Percentiles rank a stretch among this genome's conserved stretches.
These are phyloP conservation scores for Lucilia cuprina DNA, from an alignment of 1,140 invertebrate genomes.

Conservation along the genomic window DNA sequence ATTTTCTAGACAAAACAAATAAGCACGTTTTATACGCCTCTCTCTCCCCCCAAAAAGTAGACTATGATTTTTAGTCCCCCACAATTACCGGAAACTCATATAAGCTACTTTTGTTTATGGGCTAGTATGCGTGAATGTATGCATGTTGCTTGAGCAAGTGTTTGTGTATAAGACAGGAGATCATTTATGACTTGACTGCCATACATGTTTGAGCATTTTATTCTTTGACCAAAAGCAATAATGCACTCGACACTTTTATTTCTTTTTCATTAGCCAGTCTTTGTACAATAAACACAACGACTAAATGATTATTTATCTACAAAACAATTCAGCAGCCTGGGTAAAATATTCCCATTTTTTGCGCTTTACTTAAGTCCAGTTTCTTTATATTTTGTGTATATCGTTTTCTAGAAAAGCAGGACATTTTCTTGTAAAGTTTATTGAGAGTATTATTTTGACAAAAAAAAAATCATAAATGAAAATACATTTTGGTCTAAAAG, in stretches of 20 bases:
- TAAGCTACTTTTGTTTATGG: background rate
- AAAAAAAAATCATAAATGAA: no score
- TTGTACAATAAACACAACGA: background rate
- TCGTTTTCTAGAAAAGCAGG: no score
- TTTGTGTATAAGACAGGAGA: background rate
- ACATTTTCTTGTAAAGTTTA: no score
- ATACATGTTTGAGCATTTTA: background rate
- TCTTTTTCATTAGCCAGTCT: conserved; percentile 60
- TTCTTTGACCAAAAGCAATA: conserved; percentile 46
- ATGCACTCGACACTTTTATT: conserved; percentile 63
- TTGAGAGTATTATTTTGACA: no score
- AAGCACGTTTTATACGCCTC: conserved; percentile 18
- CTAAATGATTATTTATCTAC: conserved; percentile 26
- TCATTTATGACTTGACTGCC: background rate
- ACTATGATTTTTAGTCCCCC: conserved; percentile 35
- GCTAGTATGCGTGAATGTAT: background rate
- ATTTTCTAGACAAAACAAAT: background rate
- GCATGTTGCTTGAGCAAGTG: background rate
- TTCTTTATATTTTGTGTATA: no score
- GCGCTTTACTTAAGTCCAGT: no score
- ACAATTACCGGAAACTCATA: conserved; percentile 57
- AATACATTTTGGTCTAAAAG: no score
- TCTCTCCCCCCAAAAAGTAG: background rate
- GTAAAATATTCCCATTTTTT: no score
- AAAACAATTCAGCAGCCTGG: background rate